Base-by-base conservation (phyloP, 37 sponge, comb jelly and placozoan genomes). In the Eunapius fragilis region DNA sequence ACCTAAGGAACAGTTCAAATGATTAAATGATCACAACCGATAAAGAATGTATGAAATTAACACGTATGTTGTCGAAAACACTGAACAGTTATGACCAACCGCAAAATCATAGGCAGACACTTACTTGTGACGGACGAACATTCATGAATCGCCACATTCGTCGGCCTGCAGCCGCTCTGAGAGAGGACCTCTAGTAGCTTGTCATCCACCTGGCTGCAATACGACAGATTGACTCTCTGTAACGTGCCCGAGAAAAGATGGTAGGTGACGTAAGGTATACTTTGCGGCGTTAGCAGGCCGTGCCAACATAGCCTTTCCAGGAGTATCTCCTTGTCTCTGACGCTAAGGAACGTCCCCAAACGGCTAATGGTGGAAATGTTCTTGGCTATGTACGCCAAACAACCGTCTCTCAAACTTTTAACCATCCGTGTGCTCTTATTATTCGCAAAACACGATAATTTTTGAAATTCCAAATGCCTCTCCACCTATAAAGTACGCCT, bases 261-360 rank as follows among this genome's bases (percentile, higher is more conserved):
- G 76, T 92, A 90, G 33, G 87, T 36, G 41, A 95, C 70, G 49
- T 79, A 74, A 0, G 94, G 89, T 4, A 90, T 38, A 45, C 68
- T 68, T 7, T 81, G 30, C 0, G 77, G 67, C 2, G 83, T 72
- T 50, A 95, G 81, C 47, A 47, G 88, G 0, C 50, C 80, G 41
- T 95, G 89, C 88, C 91, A 90, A 78, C 96, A 93, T 84, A 95
- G 84, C 77, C 96, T 73, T 80, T 95, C 96, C 32, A 95, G 80
- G 13, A 95, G 83, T 22, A 88, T 73, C 37, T 90, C 96, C 78
- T 93, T 95, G 86, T 93, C 83, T 14, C 50, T 73, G 12, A 30
- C 68, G 48, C 88, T 89, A 71, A 95, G 72, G 36, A 71, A 79
- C 35, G 25, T 77, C 28, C 96, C 91, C 31, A 87, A 75, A 22